A percentile compares a stretch with the other conserved stretches of the same genome.
Conservation (phyloP, 2,113 vertebrate genomes). For the Gavialis gangeticus region DNA sequence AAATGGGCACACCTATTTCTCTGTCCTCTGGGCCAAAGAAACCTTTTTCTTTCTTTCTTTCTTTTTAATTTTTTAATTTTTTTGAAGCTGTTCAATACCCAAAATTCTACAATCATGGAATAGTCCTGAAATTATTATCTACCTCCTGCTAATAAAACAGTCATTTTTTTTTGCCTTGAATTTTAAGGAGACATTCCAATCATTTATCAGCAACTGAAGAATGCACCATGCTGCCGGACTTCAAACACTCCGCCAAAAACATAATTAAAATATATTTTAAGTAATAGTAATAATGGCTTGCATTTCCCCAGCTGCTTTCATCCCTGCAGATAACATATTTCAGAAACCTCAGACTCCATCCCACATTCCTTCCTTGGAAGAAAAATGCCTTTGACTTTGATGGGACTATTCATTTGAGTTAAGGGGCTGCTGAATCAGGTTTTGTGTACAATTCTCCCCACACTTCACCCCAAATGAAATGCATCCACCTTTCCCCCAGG, state of each 20-base stretch:
- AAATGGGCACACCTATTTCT: background rate
- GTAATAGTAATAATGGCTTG: background rate
- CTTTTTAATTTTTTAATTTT: background rate
- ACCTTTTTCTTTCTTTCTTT: background rate
- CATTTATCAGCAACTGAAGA: background rate
- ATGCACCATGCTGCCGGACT: background rate
- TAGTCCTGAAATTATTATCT: background rate
- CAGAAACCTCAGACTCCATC: background rate
- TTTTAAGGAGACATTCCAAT: background rate
- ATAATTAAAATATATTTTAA: conserved; percentile 18
- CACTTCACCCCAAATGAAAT: background rate
- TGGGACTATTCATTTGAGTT: background rate
- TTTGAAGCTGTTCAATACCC: background rate
- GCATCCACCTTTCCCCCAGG: background rate
- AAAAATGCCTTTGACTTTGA: background rate
- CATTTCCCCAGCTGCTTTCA: conserved; percentile 19
- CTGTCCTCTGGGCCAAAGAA: background rate
- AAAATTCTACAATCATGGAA: background rate
- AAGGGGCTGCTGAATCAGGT: background rate
- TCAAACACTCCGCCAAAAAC: conserved; percentile 33
- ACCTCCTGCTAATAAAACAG: background rate
- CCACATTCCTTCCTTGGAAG: background rate
- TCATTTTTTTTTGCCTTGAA: background rate
- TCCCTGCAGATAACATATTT: background rate
- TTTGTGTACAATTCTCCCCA: background rate